Base-by-base conservation (phyloP, 2,888 invertebrate genomes). In the Antheraea yamamai region DNA sequence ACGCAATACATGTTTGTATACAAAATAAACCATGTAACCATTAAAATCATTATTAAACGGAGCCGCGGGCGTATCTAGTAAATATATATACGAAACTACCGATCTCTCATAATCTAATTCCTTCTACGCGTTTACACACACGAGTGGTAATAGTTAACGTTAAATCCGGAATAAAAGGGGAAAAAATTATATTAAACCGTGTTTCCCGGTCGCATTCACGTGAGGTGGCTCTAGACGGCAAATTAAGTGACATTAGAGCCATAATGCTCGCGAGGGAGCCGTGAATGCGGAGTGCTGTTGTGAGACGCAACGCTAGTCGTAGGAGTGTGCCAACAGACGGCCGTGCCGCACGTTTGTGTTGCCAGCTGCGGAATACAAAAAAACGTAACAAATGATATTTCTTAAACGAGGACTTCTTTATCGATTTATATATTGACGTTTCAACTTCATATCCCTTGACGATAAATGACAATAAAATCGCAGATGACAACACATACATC, bases 211-310 rank as follows among this genome's bases (percentile, higher is more conserved):
- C 86, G 90, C 91, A 91, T 93, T 93, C 92, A 93, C 91, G 91
- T 93, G 91, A 93, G 92, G 89, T 89, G 89, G 90, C 91, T 87
- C 93, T 93, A 93, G 92, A 93, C 93, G 91, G 92, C 90, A 92
- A 93, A 94, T 94, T 94, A 92, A 94, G 94, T 94, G 94, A 93
- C 92, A 93, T 94, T 94, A 94, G 90, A 88, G 91, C 89, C 85
- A 93, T 93, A 94, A 93, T 93, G 91, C 90, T 88, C 84, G 88
- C 84, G 89, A 87, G 91, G 90, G 88, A 88, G 88, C 90, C 88
- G 90, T 92, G 92, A 92, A 92, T 89, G 91, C 90, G 81, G 89
- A 92, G 93, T 85, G 92, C 86, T 89, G 89, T 90, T 89, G 87
- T 88, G 79, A 78, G 83, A 85, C 89, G 92, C 88, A 87, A 89